These are phyloP conservation scores for Pandemis corylana DNA, from an alignment of 2,888 invertebrate genomes.

Conservation along the genomic window DNA sequence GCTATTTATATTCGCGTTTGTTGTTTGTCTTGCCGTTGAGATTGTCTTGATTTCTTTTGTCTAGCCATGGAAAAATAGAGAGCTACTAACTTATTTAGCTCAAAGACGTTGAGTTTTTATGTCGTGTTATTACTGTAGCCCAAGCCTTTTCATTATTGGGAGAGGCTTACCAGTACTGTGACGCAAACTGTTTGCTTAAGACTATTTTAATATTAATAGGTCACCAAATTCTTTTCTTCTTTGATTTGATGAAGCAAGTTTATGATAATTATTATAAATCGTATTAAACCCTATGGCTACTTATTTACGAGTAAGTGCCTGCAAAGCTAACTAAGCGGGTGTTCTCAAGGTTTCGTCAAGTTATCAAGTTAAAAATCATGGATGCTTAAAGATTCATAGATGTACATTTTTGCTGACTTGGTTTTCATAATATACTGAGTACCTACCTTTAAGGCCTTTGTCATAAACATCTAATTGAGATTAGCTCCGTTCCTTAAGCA, in stretches of 20 bases:
- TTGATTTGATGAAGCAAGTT: background rate
- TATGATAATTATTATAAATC: background rate
- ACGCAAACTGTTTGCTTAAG: too few species aligned
- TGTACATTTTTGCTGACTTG: background rate
- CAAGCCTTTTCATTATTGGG: too few species aligned
- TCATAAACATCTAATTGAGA: too few species aligned
- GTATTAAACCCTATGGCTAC: background rate
- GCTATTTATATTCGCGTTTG: background rate
- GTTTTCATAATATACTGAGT: background rate
- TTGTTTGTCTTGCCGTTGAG: background rate
- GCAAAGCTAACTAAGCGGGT: background rate
- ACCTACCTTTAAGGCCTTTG: background rate
- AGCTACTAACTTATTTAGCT: background rate
- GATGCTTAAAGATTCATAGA: background rate
- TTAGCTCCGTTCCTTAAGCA: too few species aligned
- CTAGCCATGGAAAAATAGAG: background rate
- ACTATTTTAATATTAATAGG: too few species aligned
- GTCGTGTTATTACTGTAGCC: too few species aligned
- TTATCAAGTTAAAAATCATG: background rate
- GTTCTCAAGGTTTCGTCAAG: background rate
- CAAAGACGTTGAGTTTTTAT: too few species aligned
- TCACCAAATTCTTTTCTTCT: background rate
- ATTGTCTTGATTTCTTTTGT: background rate
- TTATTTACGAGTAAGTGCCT: background rate
- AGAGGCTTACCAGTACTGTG: too few species aligned